These are phyloP conservation scores for Papilio helenus DNA, from an alignment of 1,140 invertebrate genomes.

Conservation along the genomic window DNA sequence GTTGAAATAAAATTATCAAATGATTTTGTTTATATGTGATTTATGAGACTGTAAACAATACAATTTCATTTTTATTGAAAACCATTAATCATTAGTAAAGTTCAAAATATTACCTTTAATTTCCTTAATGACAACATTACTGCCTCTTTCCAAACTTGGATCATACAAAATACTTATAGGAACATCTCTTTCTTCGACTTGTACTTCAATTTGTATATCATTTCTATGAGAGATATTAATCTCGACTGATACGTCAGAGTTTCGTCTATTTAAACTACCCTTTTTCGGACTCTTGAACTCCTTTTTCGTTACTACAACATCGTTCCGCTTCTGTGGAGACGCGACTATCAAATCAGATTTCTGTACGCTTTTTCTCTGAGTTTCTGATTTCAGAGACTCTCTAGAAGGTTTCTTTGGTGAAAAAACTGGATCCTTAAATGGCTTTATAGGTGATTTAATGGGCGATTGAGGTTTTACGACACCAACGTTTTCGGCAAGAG, in stretches of 20 bases:
- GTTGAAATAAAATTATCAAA: no score
- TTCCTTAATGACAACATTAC: slow-evolving; percentile 68
- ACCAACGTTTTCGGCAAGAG: slow-evolving; percentile 69
- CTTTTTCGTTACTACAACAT: slow-evolving; percentile 70
- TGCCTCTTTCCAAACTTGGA: slow-evolving; percentile 49
- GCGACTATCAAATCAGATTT: slow-evolving; percentile 52
- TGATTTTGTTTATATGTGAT: no score
- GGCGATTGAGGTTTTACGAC: slow-evolving; percentile 55
- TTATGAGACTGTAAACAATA: no score
- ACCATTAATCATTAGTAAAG: background rate
- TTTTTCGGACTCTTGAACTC: slow-evolving; percentile 69
- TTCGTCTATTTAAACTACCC: slow-evolving; percentile 59
- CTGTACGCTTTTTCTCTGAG: slow-evolving; percentile 49
- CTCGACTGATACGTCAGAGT: slow-evolving; percentile 78
- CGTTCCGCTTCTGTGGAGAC: slow-evolving; percentile 59
- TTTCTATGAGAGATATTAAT: slow-evolving; percentile 81
- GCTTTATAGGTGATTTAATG: slow-evolving; percentile 62
- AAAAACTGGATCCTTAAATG: slow-evolving; percentile 51
- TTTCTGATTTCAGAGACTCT: slow-evolving; percentile 51
- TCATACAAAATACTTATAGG: slow-evolving; percentile 70
- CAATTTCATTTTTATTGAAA: no score
- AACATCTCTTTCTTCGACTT: slow-evolving; percentile 78
- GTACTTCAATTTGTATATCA: slow-evolving; percentile 80
- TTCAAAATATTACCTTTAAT: slow-evolving; percentile 60
- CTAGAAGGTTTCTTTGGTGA: slow-evolving; percentile 63